A percentile compares a stretch with the other conserved stretches of the same genome.
Conservation (phyloP, 2,888 invertebrate species). For the Octodonta nipae region DNA sequence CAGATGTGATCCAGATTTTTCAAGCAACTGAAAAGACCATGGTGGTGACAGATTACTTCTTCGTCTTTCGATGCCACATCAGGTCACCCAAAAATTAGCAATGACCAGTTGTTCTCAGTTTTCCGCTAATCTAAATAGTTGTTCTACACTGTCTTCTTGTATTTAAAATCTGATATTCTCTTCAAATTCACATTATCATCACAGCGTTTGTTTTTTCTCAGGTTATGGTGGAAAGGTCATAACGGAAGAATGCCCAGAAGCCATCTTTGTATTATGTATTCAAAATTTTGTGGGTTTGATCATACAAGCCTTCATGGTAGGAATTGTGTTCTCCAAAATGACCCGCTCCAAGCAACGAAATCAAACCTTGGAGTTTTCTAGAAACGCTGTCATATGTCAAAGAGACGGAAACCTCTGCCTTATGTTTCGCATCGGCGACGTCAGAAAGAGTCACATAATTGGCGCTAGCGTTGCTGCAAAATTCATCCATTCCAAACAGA, state of each 20-base stretch:
- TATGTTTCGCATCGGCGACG: conserved; percentile 82
- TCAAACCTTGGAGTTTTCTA: conserved; percentile 80
- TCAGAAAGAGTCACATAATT: conserved; percentile 81
- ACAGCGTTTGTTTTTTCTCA: too few relatives aligned
- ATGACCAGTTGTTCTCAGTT: too few relatives aligned
- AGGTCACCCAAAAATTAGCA: too few relatives aligned
- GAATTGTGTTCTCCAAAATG: conserved; percentile 82
- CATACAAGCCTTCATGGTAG: conserved; percentile 51
- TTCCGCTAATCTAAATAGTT: too few relatives aligned
- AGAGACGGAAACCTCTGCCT: conserved; percentile 69
- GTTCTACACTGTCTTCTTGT: too few relatives aligned
- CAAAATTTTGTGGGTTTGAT: conserved; percentile 55
- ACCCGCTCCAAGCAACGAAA: conserved; percentile 82
- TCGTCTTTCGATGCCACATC: too few relatives aligned
- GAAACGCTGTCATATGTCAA: conserved; percentile 68
- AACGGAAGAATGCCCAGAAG: conserved; percentile 80
- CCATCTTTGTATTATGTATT: conserved; percentile 79
- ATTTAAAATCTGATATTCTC: too few relatives aligned
- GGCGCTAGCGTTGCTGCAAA: conserved; percentile 72
- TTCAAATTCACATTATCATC: too few relatives aligned
- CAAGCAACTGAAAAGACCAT: too few relatives aligned
- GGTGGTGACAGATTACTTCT: too few relatives aligned
- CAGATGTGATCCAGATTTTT: too few relatives aligned
- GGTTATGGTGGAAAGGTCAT: conserved; percentile 73
- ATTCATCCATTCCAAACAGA: conserved; percentile 59